phyloP scores from a whole-genome alignment of 2,113 vertebrate species.

The Otus sunia region DNA sequence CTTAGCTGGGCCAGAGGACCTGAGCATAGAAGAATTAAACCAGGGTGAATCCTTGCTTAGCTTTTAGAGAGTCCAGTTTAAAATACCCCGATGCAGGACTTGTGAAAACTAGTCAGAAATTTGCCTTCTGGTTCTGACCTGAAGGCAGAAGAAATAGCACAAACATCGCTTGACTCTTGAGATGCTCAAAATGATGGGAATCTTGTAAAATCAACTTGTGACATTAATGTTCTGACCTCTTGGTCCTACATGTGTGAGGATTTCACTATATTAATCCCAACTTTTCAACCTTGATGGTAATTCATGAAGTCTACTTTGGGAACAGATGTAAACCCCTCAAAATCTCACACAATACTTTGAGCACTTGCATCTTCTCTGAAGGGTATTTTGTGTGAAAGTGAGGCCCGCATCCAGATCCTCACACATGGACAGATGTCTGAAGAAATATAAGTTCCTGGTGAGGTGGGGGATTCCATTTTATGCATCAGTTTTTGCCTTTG shows the following conservation, averaged over 20 bases:
- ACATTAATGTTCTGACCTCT: background rate
- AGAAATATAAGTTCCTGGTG: background rate
- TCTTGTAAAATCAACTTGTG: background rate
- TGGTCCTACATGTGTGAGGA: background rate
- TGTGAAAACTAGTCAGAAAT: background rate
- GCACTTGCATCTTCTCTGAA: background rate
- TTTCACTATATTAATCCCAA: background rate
- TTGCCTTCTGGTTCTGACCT: background rate
- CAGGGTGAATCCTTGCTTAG: background rate
- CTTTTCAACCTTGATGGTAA: background rate
- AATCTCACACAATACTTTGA: background rate
- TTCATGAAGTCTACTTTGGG: background rate
- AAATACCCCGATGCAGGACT: background rate
- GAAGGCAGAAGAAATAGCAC: background rate
- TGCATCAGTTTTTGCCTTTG: background rate
- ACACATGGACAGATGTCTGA: background rate
- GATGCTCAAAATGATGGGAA: background rate
- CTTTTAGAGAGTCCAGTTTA: background rate
- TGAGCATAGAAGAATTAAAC: background rate
- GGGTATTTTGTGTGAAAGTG: background rate
- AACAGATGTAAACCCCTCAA: background rate
- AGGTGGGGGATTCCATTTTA: background rate
- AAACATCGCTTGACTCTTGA: background rate
- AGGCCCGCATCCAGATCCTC: background rate
- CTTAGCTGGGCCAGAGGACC: background rate